phyloP scores from a whole-genome alignment of 2,888 invertebrate species.

The Pimpla rufipes region DNA sequence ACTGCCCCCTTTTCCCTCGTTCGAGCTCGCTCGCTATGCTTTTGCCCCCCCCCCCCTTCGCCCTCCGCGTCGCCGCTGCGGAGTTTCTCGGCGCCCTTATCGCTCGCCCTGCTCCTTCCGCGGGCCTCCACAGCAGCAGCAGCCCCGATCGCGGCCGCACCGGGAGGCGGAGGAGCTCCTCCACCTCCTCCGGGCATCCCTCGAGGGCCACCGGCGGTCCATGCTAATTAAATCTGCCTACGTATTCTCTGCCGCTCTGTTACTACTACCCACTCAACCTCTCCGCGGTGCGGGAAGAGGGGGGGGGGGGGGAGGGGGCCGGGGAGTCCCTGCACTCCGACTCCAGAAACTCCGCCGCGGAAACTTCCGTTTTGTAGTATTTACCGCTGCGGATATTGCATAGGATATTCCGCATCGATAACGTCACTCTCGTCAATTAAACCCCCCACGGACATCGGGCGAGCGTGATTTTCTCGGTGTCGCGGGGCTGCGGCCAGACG shows the following conservation, averaged over 20 bases:
- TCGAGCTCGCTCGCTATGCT: conserved; percentile 56
- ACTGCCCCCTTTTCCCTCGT: conserved; percentile 74
- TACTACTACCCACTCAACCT: conserved; percentile 63
- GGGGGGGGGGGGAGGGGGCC: no score
- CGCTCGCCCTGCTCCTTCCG: conserved; percentile 11
- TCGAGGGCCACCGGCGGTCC: conserved; percentile 76
- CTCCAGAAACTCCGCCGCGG: conserved; percentile 70
- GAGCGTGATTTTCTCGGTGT: no score
- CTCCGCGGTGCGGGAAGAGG: no score
- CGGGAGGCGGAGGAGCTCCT: no score
- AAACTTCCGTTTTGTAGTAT: conserved; percentile 73
- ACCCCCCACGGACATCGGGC: not conserved
- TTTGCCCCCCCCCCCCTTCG: conserved; percentile 18
- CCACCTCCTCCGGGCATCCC: conserved; percentile 70
- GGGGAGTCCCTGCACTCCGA: conserved; percentile 71
- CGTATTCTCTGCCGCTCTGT: conserved; percentile 41
- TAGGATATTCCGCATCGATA: not conserved
- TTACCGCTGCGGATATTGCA: conserved; percentile 45
- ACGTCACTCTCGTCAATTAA: conserved; percentile 12
- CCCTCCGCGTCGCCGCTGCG: not conserved
- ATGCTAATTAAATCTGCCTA: conserved; percentile 84
- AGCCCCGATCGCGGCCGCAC: conserved; percentile 26
- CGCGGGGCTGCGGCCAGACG: no score
- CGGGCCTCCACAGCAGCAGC: not conserved
- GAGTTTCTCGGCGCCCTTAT: conserved; percentile 32